phyloP scores from a whole-genome alignment of 2,888 invertebrate genomes.

The Himalopsyche tibetana region DNA sequence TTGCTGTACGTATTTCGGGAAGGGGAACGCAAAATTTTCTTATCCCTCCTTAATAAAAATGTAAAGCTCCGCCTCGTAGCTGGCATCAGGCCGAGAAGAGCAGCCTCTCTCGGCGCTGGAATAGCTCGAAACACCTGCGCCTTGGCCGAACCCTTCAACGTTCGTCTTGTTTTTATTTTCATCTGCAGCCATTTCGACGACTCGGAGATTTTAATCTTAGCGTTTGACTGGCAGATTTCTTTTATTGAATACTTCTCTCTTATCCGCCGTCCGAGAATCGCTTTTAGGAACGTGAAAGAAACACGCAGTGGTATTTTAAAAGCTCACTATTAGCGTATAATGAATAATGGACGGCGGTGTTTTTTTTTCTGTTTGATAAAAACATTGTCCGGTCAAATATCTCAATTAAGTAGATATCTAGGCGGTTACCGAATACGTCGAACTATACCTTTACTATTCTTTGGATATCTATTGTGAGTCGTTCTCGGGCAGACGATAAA shows the following conservation, averaged over 20 bases:
- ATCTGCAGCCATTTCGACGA: slow-evolving; percentile 38
- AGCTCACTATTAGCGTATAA: slow-evolving; percentile 27
- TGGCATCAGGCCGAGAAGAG: background rate
- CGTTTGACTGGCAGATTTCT: slow-evolving; percentile 46
- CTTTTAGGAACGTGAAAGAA: slow-evolving; percentile 40
- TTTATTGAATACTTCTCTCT: slow-evolving; percentile 31
- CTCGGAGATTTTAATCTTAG: slow-evolving; percentile 19
- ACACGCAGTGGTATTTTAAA: slow-evolving; percentile 32
- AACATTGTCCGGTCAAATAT: slow-evolving; percentile 36
- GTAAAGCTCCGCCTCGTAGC: slow-evolving; percentile 48
- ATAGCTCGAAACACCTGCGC: slow-evolving; percentile 46
- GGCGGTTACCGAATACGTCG: slow-evolving; percentile 6
- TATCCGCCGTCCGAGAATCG: slow-evolving; percentile 22
- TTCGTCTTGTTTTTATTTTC: slow-evolving; percentile 22
- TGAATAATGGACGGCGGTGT: slow-evolving; percentile 39
- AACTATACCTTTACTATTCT: slow-evolving; percentile 3
- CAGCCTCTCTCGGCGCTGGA: slow-evolving; percentile 41
- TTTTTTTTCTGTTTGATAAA: slow-evolving; percentile 36
- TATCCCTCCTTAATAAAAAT: background rate
- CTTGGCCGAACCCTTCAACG: slow-evolving; percentile 44
- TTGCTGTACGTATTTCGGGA: slow-evolving; percentile 66
- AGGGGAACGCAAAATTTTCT: background rate
- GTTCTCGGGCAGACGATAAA: background rate
- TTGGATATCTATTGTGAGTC: slow-evolving; percentile 11
- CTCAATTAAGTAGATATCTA: slow-evolving; percentile 39